Conservation (phyloP, 1,140 invertebrate genomes). For the Cardiocondyla obscurior region DNA sequence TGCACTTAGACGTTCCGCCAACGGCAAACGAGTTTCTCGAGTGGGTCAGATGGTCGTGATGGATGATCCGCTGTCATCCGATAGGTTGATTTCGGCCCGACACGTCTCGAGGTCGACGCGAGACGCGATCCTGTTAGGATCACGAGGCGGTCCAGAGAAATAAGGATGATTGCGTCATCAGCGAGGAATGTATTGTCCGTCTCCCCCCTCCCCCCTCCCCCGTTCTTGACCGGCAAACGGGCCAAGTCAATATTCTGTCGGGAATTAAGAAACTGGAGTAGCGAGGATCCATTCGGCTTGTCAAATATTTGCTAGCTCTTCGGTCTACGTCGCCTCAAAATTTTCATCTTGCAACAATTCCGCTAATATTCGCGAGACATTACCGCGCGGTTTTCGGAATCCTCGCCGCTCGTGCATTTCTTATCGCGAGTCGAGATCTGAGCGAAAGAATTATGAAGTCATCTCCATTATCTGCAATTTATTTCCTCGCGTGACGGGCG, state of each 20-base stretch:
- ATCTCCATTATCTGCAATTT: conserved; percentile 3
- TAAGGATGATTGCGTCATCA: conserved; percentile 37
- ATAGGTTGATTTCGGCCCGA: conserved; percentile 43
- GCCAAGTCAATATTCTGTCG: conserved; percentile 5
- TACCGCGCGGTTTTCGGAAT: not conserved
- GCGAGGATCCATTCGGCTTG: not conserved
- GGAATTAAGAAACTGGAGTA: conserved; percentile 2
- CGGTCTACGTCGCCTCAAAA: not conserved
- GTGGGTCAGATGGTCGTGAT: conserved; percentile 7
- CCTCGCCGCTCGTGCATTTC: not conserved
- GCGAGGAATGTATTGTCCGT: conserved; percentile 22
- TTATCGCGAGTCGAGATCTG: not conserved
- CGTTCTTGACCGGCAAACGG: not conserved
- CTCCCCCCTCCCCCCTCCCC: not conserved
- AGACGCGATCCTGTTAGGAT: conserved; percentile 35
- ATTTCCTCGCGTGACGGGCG: not conserved
- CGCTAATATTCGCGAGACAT: not conserved
- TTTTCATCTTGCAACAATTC: not conserved
- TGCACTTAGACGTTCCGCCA: not conserved
- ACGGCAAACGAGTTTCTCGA: conserved; percentile 23
- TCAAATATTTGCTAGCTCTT: not conserved
- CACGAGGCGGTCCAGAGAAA: conserved; percentile 26
- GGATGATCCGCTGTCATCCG: conserved; percentile 37
- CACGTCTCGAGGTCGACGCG: conserved; percentile 33
- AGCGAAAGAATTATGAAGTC: not conserved